phyloP scores from a whole-genome alignment of 2,888 invertebrate genomes.

The Penaeus monodon region DNA sequence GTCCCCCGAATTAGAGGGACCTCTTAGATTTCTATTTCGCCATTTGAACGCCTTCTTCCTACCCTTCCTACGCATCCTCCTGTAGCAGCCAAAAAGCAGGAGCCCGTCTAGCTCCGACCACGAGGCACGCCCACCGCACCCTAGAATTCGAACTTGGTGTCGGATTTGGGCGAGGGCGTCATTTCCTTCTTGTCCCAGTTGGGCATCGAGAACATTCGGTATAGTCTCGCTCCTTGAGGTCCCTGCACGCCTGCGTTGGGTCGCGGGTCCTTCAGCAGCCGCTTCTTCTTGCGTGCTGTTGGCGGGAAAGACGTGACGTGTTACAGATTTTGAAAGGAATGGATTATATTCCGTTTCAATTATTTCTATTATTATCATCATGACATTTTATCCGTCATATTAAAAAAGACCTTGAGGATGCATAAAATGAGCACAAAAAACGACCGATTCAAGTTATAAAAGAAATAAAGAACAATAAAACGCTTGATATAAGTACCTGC shows the following conservation, averaged over 20 bases:
- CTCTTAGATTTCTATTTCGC: background rate
- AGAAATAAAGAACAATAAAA: no score
- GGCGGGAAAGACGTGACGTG: slow-evolving; percentile 1
- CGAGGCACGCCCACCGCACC: background rate
- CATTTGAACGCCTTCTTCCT: no score
- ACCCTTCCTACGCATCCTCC: background rate
- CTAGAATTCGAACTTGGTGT: slow-evolving; percentile 40
- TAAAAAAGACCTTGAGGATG: no score
- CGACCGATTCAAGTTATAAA: no score
- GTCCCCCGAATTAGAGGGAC: no score
- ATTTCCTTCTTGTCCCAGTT: slow-evolving; percentile 57
- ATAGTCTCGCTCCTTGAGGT: background rate
- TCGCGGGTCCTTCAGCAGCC: slow-evolving; percentile 39
- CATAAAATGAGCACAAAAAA: no score
- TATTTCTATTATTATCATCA: no score
- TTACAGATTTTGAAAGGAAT: no score
- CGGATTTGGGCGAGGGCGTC: slow-evolving; percentile 48
- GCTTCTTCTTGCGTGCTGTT: slow-evolving; percentile 30
- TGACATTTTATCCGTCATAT: no score
- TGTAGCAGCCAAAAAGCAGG: background rate
- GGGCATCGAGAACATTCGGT: slow-evolving; percentile 52
- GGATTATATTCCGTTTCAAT: no score
- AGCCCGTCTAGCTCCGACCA: no score
- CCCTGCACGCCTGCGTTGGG: background rate
- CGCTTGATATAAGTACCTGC: slow-evolving; percentile 38